Evolutionary conservation across 2,797 vertebrate genomes (phyloP).

Genomic region (Toxotes lorentzi): DNA sequence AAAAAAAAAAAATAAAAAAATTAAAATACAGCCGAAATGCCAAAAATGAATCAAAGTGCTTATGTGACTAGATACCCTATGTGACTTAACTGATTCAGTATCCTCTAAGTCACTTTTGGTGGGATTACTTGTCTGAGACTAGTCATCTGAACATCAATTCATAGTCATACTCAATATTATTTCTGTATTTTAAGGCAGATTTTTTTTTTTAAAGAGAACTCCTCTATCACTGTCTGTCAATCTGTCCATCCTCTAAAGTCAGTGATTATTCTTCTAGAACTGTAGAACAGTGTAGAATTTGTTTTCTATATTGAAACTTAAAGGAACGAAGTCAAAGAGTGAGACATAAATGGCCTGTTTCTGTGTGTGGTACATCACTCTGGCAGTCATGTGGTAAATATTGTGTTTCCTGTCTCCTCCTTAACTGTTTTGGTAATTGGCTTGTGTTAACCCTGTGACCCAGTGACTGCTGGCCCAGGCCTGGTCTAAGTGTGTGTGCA

Average conservation of each 20-base stretch:
- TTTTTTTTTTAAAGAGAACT: neutral
- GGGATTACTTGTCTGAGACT: neutral
- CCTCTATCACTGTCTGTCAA: neutral
- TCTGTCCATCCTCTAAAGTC: neutral
- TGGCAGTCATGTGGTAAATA: conserved; percentile 87
- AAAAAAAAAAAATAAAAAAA: neutral
- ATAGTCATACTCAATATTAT: neutral
- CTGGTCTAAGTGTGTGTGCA: conserved; percentile 25
- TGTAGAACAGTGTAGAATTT: neutral
- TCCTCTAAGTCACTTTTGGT: neutral
- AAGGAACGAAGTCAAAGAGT: conserved; percentile 12
- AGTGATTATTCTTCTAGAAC: neutral
- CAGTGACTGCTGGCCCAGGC: conserved; percentile 68
- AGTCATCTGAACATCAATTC: neutral
- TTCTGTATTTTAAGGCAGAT: neutral
- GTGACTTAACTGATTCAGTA: neutral
- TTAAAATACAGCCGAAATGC: neutral
- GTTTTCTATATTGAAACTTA: conserved; percentile 31
- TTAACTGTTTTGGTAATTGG: conserved; percentile 89
- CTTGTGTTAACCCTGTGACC: conserved; percentile 88
- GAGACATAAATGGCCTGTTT: conserved; percentile 35
- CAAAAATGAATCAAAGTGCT: neutral
- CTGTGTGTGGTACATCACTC: conserved; percentile 79
- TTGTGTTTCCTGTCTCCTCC: conserved; percentile 87
- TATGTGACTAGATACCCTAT: neutral